Conservation (phyloP, 2,888 invertebrate species). For the Polyommatus icarus region DNA sequence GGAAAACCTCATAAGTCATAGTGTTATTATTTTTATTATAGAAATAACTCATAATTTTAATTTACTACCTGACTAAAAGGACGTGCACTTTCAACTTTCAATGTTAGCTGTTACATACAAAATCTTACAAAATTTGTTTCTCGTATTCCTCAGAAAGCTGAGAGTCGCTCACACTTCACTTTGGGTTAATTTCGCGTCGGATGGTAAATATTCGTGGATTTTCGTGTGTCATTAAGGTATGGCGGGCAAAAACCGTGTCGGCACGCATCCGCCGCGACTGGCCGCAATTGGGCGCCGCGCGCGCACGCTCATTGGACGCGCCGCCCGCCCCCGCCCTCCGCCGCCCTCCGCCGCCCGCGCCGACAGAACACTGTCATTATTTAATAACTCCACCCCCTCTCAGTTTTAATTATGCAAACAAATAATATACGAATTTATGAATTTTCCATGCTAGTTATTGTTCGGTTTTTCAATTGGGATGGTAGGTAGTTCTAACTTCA, state of each 20-base stretch:
- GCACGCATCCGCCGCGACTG: constrained; percentile 47
- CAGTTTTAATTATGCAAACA: constrained; percentile 63
- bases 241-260: constrained; percentile 43
- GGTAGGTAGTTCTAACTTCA: background rate
- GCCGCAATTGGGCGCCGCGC: constrained; percentile 68
- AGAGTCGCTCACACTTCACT: background rate
- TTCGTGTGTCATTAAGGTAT: constrained; percentile 41
- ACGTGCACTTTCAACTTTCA: background rate
- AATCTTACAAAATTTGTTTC: background rate
- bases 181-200: constrained; percentile 9
- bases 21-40: too few species aligned
- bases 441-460: background rate
- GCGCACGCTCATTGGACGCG: constrained; percentile 64
- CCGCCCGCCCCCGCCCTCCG: constrained; percentile 39
- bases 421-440: background rate
- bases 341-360: background rate
- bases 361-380: constrained; percentile 56
- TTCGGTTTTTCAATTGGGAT: background rate
- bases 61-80: background rate
- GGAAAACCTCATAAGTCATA: background rate
- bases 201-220: constrained; percentile 35
- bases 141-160: background rate
- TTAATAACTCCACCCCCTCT: constrained; percentile 74
- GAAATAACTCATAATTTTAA: background rate
- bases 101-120: background rate